A percentile compares a stretch with the other conserved stretches of the same genome.
These are phyloP conservation scores for Mnemiopsis leidyi DNA, from an alignment of 37 sponge, comb jelly and placozoan genomes.

Conservation along the genomic window DNA sequence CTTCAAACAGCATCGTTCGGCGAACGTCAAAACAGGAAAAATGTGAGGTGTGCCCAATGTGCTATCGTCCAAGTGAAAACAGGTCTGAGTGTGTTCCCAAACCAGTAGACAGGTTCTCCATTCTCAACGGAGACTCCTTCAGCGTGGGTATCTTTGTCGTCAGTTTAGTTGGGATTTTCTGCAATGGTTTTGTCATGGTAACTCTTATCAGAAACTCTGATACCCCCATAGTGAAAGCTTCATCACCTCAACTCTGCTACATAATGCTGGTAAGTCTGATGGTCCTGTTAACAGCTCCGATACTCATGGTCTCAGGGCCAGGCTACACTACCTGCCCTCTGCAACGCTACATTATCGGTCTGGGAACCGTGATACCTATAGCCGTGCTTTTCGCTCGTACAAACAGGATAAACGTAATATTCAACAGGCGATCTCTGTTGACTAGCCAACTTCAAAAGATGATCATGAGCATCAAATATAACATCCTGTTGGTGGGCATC, in stretches of 20 bases:
- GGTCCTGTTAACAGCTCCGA: slow-evolving; percentile 38
- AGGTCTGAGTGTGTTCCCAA: slow-evolving; percentile 9
- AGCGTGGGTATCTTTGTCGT: slow-evolving; percentile 17
- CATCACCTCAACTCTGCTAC: slow-evolving; percentile 45
- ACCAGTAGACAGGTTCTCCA: slow-evolving; percentile 4
- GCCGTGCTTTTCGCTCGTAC: slow-evolving; percentile 53
- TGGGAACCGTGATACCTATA: slow-evolving; percentile 56
- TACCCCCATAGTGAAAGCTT: slow-evolving; percentile 48
- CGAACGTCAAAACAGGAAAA: background rate
- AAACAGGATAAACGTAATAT: slow-evolving; percentile 42
- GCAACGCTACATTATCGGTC: slow-evolving; percentile 44
- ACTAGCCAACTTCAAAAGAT: slow-evolving; percentile 34
- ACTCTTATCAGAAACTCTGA: slow-evolving; percentile 22
- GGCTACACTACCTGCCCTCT: slow-evolving; percentile 40
- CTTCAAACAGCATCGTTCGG: background rate
- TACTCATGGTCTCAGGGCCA: slow-evolving; percentile 36
- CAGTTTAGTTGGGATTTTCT: slow-evolving; percentile 33
- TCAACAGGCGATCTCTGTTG: slow-evolving; percentile 33
- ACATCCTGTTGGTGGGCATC: slow-evolving; percentile 9
- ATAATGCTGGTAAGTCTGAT: slow-evolving; percentile 62
- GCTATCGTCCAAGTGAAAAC: background rate
- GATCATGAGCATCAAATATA: slow-evolving; percentile 56
- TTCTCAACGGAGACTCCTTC: slow-evolving; percentile 6
- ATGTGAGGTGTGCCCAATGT: background rate
- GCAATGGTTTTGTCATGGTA: background rate